These are phyloP conservation scores for Saccopteryx leptura DNA, from an alignment of 2,113 vertebrate genomes.

Conservation along the genomic window DNA sequence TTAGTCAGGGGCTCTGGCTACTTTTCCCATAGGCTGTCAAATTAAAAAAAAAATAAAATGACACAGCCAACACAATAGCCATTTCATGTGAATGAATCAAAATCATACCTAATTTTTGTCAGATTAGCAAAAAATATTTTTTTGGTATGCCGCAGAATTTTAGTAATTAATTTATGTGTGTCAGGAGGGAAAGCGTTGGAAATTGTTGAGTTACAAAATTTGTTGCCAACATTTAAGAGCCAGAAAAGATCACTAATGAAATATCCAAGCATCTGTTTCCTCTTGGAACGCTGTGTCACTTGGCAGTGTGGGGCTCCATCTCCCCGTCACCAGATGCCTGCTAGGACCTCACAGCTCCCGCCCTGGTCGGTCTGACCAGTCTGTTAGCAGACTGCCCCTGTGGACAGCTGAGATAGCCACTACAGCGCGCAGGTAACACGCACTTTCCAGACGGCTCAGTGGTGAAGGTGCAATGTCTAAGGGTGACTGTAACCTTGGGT, in stretches of 20 bases:
- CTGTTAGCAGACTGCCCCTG: neutral
- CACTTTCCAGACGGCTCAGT: neutral
- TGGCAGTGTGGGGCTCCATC: neutral
- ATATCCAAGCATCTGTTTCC: neutral
- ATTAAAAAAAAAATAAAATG: neutral
- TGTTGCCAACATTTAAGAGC: neutral
- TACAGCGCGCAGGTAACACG: too few relatives aligned
- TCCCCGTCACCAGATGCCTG: neutral
- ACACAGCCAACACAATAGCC: neutral
- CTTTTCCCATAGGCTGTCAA: neutral
- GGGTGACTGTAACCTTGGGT: neutral
- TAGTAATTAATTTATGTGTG: neutral
- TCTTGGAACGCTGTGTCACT: neutral
- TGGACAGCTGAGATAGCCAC: neutral
- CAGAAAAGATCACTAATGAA: neutral
- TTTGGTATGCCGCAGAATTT: neutral
- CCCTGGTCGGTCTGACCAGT: neutral
- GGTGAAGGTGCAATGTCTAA: neutral
- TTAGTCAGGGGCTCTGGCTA: neutral
- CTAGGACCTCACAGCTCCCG: accelerated
- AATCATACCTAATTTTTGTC: neutral
- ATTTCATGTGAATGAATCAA: neutral
- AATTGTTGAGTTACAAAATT: neutral
- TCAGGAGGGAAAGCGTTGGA: neutral
- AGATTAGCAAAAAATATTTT: neutral